Evolutionary conservation across 2,888 invertebrate species (phyloP).

Genomic region (Leptinotarsa peninsularis): DNA sequence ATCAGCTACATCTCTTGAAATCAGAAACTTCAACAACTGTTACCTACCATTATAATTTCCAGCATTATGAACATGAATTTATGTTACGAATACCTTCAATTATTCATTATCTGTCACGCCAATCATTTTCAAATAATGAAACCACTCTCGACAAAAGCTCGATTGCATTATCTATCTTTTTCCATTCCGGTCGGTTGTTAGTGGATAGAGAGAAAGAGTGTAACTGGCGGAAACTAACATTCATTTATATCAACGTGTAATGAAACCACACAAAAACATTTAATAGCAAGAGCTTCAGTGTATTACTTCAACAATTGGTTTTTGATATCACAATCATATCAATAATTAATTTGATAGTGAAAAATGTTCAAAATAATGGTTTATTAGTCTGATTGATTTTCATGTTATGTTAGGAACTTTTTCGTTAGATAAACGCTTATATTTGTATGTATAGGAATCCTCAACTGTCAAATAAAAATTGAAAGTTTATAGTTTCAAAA

Average conservation of each 20-base stretch:
- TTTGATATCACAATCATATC: constrained; percentile 36
- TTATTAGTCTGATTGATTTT: no score
- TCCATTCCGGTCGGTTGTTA: constrained; percentile 2
- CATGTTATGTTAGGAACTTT: no score
- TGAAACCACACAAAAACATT: constrained; percentile 45
- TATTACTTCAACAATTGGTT: constrained; percentile 36
- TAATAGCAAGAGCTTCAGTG: constrained; percentile 32
- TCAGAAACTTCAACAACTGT: constrained; percentile 53
- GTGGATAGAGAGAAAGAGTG: constrained; percentile 15
- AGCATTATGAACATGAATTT: constrained; percentile 51
- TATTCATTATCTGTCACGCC: constrained; percentile 58
- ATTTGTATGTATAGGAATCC: no score
- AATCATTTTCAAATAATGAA: constrained; percentile 51
- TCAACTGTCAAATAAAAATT: no score
- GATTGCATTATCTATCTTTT: constrained; percentile 32
- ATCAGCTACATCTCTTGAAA: constrained; percentile 47
- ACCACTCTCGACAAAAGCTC: constrained; percentile 47
- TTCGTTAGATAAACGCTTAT: no score
- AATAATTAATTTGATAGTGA: constrained; percentile 37
- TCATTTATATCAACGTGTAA: constrained; percentile 38
- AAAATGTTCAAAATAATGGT: constrained; percentile 32
- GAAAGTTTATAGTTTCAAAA: no score
- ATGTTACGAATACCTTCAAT: constrained; percentile 53
- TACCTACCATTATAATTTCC: constrained; percentile 51
- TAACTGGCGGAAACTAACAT: constrained; percentile 27